Evolutionary conservation across 30 jellyfish, hydroid and myxozoan genomes (phyloP), one percentile per base, ranked within the genome.

Genomic region (Hydra vulgaris): DNA sequence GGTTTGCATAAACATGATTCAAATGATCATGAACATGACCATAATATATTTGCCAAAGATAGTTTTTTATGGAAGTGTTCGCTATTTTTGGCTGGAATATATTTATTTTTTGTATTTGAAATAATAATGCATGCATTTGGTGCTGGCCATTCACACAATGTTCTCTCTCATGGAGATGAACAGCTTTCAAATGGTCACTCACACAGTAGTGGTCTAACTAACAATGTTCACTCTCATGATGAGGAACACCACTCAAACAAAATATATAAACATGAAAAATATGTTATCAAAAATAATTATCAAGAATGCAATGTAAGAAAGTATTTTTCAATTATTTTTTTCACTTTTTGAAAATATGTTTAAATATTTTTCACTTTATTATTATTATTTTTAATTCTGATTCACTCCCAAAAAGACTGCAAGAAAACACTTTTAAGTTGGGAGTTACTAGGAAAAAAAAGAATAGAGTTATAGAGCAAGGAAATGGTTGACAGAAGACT

Each of bases 41-140:
- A 75, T 75, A 8, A 22, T 25, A 23, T 61, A 24, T 78, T 78
- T 20, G 26, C 18, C 15, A 53, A 52, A 0, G 53, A 78, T 18
- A 90, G 97, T 56, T 90, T 70, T 68, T 52, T 90, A 55, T 90
- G 97, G 97, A 90, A 90, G 27, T 72, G 95, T 78, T 53, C 83
- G 85, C 68, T 79, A 16, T 90, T 85, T 79, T 52, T 90, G 53
- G 82, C 79, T 20, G 97, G 95, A 26, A 84, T 85, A 74, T 90
- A 82, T 74, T 17, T 83, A 22, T 90, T 90, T 74, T 90, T 78
- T 77, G 52, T 82, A 23, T 90, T 90, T 73, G 97, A 90, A 77
- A 19, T 84, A 53, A 23, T 79, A 68, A 81, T 90, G 97, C 97
- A 90, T 55, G 68, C 95, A 12, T 56, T 70, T 56, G 79, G 85